Percentiles rank a stretch among this genome's conserved stretches.
Conservation (phyloP, 1,140 invertebrate species). For the Luehdorfia chinensis region DNA sequence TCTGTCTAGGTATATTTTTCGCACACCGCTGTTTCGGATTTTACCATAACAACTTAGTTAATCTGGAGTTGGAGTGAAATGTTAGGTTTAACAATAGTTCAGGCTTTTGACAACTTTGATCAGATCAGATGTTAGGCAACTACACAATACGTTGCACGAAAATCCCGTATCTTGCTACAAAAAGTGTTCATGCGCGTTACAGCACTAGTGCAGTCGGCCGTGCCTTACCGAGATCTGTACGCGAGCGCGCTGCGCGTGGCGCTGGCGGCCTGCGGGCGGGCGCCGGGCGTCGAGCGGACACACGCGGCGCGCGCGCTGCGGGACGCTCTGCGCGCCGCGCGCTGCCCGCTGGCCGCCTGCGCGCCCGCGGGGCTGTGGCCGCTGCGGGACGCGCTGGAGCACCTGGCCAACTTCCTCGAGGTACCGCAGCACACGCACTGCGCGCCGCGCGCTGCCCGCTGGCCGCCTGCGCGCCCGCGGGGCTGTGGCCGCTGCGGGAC, state of each 20-base stretch:
- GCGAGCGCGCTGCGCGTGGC: constrained; percentile 33
- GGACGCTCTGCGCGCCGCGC: constrained; percentile 12
- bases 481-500: not conserved
- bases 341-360: not conserved
- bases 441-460: no score
- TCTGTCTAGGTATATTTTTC: no score
- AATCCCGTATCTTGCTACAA: no score
- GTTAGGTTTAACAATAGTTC: no score
- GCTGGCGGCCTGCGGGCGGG: constrained; percentile 34
- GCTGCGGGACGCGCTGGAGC: constrained; percentile 35
- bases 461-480: no score
- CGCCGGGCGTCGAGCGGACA: constrained; percentile 31
- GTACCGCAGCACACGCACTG: no score
- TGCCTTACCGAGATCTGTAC: constrained; percentile 61
- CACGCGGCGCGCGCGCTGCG: constrained; percentile 20
- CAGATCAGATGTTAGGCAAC: no score
- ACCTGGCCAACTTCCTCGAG: constrained; percentile 58
- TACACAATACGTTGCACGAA: no score
- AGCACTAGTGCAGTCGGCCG: constrained; percentile 54
- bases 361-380: constrained; percentile 23
- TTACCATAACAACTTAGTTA: no score
- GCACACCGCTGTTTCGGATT: no score
- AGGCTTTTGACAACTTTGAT: no score
- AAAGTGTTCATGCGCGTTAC: constrained; percentile 7
- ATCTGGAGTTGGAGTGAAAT: no score